Percentiles rank a stretch among this genome's conserved stretches.
These are phyloP conservation scores for Ichneumon xanthorius DNA, from an alignment of 2,888 invertebrate genomes.

Conservation along the genomic window DNA sequence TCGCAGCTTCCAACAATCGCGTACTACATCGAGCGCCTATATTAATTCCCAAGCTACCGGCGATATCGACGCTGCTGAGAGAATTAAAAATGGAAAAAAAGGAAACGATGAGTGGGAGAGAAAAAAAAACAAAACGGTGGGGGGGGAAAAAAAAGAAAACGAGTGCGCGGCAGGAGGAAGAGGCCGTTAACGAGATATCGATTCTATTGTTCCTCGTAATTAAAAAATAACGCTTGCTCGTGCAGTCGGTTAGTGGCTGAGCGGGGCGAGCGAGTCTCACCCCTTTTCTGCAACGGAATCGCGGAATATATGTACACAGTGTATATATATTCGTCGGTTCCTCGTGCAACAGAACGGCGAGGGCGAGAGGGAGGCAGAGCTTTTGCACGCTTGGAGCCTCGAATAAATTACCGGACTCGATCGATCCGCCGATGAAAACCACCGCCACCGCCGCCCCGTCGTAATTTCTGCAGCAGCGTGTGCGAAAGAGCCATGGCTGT, in stretches of 20 bases:
- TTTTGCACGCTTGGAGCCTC: conserved; percentile 58
- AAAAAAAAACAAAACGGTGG: neutral
- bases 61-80: conserved; percentile 41
- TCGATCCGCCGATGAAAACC: conserved; percentile 70
- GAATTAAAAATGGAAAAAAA: conserved; percentile 50
- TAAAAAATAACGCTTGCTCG: conserved; percentile 71
- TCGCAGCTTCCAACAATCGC: conserved; percentile 21
- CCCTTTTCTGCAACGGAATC: conserved; percentile 43
- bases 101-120: conserved; percentile 10
- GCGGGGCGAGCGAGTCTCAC: conserved; percentile 30
- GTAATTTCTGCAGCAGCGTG: conserved; percentile 67
- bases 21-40: conserved; percentile 31
- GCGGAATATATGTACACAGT: conserved; percentile 32
- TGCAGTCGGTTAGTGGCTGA: conserved; percentile 44
- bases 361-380: conserved; percentile 42
- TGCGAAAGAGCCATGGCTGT: conserved; percentile 56
- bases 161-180: conserved; percentile 41
- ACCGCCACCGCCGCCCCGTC: conserved; percentile 58
- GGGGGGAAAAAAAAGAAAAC: conserved; percentile 34
- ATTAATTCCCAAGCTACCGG: conserved; percentile 61
- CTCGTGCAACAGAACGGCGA: conserved; percentile 32
- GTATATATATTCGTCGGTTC: conserved; percentile 46
- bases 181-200: conserved; percentile 70
- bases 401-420: conserved; percentile 74
- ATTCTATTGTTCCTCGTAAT: conserved; percentile 70